Base-by-base conservation (phyloP, 2,797 vertebrate genomes). In the Hybognathus amarus region DNA sequence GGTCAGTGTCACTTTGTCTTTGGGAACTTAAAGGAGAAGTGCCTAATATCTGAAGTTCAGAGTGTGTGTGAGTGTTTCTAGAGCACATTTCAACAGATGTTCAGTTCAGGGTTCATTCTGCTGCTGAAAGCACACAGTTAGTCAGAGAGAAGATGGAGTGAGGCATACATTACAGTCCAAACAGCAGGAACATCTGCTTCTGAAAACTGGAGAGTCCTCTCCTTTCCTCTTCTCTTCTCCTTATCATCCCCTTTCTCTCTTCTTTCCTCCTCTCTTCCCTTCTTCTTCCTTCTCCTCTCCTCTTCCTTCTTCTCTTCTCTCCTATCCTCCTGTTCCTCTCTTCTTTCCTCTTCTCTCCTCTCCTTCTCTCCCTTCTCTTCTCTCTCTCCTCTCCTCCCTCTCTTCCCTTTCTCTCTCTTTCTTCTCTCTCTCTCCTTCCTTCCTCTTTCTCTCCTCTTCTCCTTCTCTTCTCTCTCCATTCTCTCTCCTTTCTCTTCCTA, bases 1-100 rank as follows among this genome's bases (percentile, higher is more conserved):
- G 27, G 40, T 73, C 20, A 63, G 15, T 50, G 27, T 15, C 30
- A 64, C 56, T 38, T 69, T 80, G 50, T 82, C 40, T 47, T 66
- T n/a, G 36, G 56, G 50, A 42, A 79, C 17, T 54, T 69, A 69
- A 52, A 22, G 47, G 47, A 69, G n/a, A 69, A 67, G n/a, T 42
- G 78, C 11, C 30, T 80, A 30, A 70, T 22, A 61, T 45, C 22
- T 80, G 36, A 80, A 61, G 38, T 61, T 84, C 52, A 74, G 27
- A 33, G 68, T 30, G 54, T 67, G 59, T 82, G 30, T 36, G 40
- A 30, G 52, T 67, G 79, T 81, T 24, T 56, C 11, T 70, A 78
- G 79, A 78, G 67, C 69, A 47, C 75, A 79, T 61, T 86, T 70
- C 59, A 82, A 70, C 85, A 88, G 83, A 81, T 85, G 80, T 88